A percentile compares a stretch with the other conserved stretches of the same genome.
Conservation (phyloP, 2,113 vertebrate genomes). For the Nesoenas mayeri region DNA sequence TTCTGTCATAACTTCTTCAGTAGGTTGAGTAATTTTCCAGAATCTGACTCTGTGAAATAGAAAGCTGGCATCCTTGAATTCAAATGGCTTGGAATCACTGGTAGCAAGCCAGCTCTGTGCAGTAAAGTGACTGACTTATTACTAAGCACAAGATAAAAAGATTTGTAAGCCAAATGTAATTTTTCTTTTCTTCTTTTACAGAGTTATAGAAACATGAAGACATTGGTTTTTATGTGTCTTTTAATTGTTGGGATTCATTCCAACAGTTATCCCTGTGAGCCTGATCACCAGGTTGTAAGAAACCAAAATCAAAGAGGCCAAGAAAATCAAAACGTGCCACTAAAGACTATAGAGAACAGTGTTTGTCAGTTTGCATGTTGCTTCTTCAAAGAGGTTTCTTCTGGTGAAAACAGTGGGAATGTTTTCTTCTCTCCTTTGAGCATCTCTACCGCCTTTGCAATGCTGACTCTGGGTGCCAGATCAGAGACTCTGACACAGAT, state of each 20-base stretch:
- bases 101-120: not conserved
- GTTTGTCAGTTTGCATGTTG: constrained; percentile 75
- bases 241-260: constrained; percentile 54
- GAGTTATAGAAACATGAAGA: constrained; percentile 67
- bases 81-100: not conserved
- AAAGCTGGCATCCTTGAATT: not conserved
- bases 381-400: constrained; percentile 79
- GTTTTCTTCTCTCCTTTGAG: constrained; percentile 83
- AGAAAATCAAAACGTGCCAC: not conserved
- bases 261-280: constrained; percentile 44
- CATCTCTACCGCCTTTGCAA: constrained; percentile 79
- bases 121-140: not conserved
- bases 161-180: not conserved
- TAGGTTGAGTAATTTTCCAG: constrained; percentile 19
- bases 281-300: not conserved
- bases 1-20: constrained; percentile 34
- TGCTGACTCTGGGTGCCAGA: constrained; percentile 80
- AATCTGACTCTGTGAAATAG: constrained; percentile 38
- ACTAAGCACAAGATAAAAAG: not conserved
- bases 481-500: constrained; percentile 80
- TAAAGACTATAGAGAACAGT: not conserved
- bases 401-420: constrained; percentile 57
- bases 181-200: constrained; percentile 50
- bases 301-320: constrained; percentile 1
- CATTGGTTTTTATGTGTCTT: constrained; percentile 40